Base-by-base conservation (phyloP, 2,888 invertebrate genomes). In the Arge pagana region DNA sequence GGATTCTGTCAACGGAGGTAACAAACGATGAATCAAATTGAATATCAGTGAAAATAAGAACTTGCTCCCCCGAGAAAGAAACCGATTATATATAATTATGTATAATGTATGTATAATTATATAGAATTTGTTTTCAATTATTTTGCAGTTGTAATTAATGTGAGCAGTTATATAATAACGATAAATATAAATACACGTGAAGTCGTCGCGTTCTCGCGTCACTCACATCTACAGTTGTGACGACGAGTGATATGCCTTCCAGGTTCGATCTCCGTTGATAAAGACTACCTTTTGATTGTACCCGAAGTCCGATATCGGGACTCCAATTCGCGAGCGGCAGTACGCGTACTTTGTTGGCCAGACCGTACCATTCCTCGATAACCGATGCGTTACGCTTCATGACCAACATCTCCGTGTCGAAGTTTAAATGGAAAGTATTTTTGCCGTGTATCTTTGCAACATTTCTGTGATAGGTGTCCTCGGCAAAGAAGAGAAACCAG, bases 401-500 rank as follows among this genome's bases (percentile, higher is more conserved):
- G 0, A 71, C 61, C n/a, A 71, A 37, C 65, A 71, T 64, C 45
- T 66, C 59, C 5, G 67, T 63, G 28, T 64, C 53, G 53, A 69
- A 68, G 2, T 51, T 48, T 0, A 72, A 16, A 21, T 63, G 49
- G 18, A 71, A 65, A 1, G 54, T 35, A 41, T 70, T 71, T 23
- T 8, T 45, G 54, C 2, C 13, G 16, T 0, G 66, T 64, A 6
- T 54, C 24, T 5, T 30, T 31, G 48, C 67, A 67, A 39, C 53
- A 8, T 30, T 36, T 40, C 48, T 33, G 11, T 18, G 8, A 19
- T 58, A 36, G 3, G 15, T 50, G 1, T 30, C 28, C 2, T 54
- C 39, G n/a, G 56, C 28, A 16, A 70, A 70, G 35, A 71, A 56
- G 8, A 72, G 21, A 4, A 72, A 23, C 72, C 72, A 72, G 11